Evolutionary conservation across 2,797 vertebrate species (phyloP).

Genomic region (Paramormyrops hopkinsi): DNA sequence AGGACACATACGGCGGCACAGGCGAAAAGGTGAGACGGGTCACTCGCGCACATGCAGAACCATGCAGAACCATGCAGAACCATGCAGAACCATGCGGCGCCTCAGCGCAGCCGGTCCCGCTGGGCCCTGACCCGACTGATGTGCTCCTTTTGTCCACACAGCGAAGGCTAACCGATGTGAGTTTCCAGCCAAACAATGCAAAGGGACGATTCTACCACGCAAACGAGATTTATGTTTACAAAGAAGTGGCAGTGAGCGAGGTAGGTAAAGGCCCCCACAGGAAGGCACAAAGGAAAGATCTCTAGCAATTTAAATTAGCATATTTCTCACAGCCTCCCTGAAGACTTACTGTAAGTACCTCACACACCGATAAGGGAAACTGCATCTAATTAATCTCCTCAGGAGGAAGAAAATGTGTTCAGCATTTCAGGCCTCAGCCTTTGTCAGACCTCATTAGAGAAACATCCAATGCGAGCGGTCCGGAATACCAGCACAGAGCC

Average conservation of each 20-base stretch:
- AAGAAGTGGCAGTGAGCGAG: not conserved
- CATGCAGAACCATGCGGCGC: not conserved
- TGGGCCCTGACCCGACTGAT: not conserved
- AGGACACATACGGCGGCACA: not conserved
- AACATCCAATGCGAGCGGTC: constrained; percentile 35
- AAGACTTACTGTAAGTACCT: constrained; percentile 52
- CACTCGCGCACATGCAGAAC: not conserved
- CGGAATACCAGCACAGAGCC: not conserved
- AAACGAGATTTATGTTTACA: not conserved
- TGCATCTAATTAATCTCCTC: constrained; percentile 61
- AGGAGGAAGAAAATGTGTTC: constrained; percentile 27
- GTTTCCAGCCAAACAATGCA: not conserved
- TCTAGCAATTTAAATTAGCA: constrained; percentile 47
- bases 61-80: no score
- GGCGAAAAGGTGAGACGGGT: not conserved
- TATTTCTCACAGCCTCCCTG: constrained; percentile 42
- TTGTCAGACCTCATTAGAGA: constrained; percentile 44
- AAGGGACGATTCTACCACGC: not conserved
- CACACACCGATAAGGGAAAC: constrained; percentile 48
- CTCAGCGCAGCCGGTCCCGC: not conserved
- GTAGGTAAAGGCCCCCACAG: not conserved
- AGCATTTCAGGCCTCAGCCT: constrained; percentile 33
- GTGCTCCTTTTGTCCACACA: not conserved
- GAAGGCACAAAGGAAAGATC: constrained; percentile 37
- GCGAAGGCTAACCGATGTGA: not conserved